phyloP scores from a whole-genome alignment of 1,140 invertebrate species.

The Drosophila sproati region DNA sequence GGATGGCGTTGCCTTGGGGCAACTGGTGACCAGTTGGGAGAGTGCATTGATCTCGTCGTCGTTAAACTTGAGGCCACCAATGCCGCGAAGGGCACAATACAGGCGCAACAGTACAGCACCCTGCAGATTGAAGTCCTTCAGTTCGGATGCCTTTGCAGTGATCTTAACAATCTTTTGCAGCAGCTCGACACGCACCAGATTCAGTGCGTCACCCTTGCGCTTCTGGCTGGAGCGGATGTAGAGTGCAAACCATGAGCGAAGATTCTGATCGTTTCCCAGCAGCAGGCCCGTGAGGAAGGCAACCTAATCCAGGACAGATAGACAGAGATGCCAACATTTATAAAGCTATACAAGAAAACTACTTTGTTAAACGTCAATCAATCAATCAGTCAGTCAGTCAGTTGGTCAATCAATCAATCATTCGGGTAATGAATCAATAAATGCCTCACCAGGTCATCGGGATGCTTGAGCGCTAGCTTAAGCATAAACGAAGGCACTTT shows the following conservation, averaged over 20 bases:
- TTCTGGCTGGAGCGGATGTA: slow-evolving; percentile 97
- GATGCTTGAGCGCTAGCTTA: slow-evolving; percentile 78
- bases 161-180: slow-evolving; percentile 88
- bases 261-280: slow-evolving; percentile 94
- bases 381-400: too few relatives aligned
- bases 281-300: slow-evolving; percentile 96
- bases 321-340: not conserved
- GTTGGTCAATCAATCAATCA: too few relatives aligned
- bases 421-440: too few relatives aligned
- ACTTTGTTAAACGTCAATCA: too few relatives aligned
- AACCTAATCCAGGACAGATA: slow-evolving; percentile 85
- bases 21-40: slow-evolving; percentile 93
- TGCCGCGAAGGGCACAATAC: slow-evolving; percentile 96
- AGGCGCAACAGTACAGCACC: slow-evolving; percentile 92
- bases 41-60: slow-evolving; percentile 96
- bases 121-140: slow-evolving; percentile 89
- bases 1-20: slow-evolving; percentile 94
- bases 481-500: slow-evolving; percentile 90
- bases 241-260: slow-evolving; percentile 95
- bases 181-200: slow-evolving; percentile 91
- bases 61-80: slow-evolving; percentile 96
- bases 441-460: slow-evolving; percentile 73
- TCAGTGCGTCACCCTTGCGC: slow-evolving; percentile 91
- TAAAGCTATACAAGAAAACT: too few relatives aligned
- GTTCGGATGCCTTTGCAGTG: slow-evolving; percentile 85